Conservation (phyloP, 1,140 invertebrate species). For the Rhopalosiphum padi region DNA sequence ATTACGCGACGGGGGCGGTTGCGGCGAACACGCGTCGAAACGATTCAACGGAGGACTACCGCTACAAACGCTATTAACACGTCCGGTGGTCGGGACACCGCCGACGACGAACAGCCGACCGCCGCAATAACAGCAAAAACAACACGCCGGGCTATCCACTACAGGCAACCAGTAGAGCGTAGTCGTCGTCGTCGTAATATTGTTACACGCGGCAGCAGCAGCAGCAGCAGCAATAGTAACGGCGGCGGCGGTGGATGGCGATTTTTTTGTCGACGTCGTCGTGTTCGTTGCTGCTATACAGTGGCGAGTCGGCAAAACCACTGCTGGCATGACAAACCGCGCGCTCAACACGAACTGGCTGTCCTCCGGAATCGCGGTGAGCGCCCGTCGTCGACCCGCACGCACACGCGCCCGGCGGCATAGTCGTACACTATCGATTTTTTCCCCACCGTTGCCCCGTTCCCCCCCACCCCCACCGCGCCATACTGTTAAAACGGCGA, state of each 20-base stretch:
- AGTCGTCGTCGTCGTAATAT: not conserved
- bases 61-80: not conserved
- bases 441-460: not conserved
- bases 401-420: slow-evolving; percentile 41
- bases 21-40: slow-evolving; percentile 39
- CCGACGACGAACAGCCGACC: slow-evolving; percentile 11
- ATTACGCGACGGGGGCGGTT: not conserved
- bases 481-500: not conserved
- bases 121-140: slow-evolving; percentile 40
- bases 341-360: slow-evolving; percentile 55
- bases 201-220: not conserved
- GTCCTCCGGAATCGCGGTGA: slow-evolving; percentile 53
- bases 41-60: not conserved
- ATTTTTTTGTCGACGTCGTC: slow-evolving; percentile 23
- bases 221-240: not conserved
- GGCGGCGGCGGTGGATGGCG: not conserved
- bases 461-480: no score
- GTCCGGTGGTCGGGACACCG: not conserved
- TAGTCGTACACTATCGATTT: slow-evolving; percentile 38
- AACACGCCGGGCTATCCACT: slow-evolving; percentile 31
- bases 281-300: slow-evolving; percentile 41
- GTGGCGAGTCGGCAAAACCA: slow-evolving; percentile 50
- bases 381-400: slow-evolving; percentile 39
- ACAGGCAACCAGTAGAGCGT: slow-evolving; percentile 50
- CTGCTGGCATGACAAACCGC: slow-evolving; percentile 58